Evolutionary conservation across 2,113 vertebrate genomes (phyloP).

Genomic region (Gopherus evgoodei): DNA sequence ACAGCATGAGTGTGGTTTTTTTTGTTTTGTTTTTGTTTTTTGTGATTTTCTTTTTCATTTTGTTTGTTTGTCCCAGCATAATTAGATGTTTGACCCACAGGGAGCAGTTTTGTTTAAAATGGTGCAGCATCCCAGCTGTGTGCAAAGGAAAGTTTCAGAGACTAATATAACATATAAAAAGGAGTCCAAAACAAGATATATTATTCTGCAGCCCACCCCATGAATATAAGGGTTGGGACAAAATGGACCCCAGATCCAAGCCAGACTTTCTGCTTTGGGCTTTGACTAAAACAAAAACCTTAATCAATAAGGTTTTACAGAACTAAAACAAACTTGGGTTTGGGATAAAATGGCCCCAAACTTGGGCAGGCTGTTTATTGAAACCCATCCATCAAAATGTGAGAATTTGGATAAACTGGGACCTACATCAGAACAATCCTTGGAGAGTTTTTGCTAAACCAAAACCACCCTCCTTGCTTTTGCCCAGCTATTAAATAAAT

Average conservation of each 20-base stretch:
- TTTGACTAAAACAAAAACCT: neutral
- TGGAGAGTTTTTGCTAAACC: neutral
- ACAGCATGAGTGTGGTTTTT: fast-evolving
- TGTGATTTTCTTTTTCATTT: neutral
- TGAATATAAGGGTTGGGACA: no score
- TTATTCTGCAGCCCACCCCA: neutral
- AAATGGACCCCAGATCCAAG: neutral
- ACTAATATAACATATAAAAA: neutral
- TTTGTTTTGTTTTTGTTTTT: neutral
- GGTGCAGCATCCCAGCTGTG: fast-evolving
- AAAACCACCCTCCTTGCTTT: neutral
- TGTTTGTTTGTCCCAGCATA: neutral
- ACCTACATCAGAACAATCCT: neutral
- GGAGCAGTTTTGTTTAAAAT: neutral
- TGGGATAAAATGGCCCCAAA: neutral
- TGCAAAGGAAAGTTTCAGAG: neutral
- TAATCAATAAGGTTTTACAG: neutral
- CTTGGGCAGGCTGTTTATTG: neutral
- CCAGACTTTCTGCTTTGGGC: neutral
- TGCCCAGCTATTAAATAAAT: fast-evolving
- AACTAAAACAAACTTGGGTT: neutral
- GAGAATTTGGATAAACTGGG: neutral
- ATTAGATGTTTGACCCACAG: fast-evolving
- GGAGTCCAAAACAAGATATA: neutral
- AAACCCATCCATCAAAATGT: neutral